Evolutionary conservation across 2,113 vertebrate species (phyloP).

Genomic region (Coracopsis vasa): DNA sequence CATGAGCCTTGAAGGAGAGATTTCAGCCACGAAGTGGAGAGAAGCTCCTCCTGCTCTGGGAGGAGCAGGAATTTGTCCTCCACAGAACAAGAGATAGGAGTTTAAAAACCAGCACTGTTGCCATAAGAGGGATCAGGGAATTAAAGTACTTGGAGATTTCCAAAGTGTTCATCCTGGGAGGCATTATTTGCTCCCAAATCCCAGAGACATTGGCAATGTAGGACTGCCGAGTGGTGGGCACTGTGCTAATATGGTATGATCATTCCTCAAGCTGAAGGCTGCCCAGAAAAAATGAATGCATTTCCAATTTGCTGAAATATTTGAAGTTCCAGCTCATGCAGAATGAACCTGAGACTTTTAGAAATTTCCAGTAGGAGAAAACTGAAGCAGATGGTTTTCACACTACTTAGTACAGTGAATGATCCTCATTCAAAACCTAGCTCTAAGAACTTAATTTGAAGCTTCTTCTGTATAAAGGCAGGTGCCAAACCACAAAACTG

Average conservation of each 20-base stretch:
- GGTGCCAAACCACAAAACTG: background rate
- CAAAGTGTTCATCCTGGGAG: background rate
- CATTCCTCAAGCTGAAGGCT: background rate
- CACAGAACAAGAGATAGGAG: background rate
- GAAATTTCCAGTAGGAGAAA: background rate
- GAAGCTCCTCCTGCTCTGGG: background rate
- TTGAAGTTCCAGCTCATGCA: background rate
- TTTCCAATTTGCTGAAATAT: background rate
- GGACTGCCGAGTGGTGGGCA: background rate
- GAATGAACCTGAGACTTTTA: background rate
- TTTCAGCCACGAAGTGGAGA: background rate
- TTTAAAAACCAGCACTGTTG: background rate
- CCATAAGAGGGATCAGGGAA: background rate
- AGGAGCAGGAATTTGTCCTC: background rate
- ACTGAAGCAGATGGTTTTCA: background rate
- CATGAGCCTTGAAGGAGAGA: background rate
- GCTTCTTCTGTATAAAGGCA: background rate
- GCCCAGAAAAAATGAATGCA: background rate
- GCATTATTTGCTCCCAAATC: background rate
- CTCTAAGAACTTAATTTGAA: background rate
- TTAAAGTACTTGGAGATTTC: background rate
- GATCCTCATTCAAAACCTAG: background rate
- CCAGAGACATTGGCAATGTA: fast-evolving
- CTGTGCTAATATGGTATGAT: background rate
- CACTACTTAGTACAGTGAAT: background rate